phyloP scores from a whole-genome alignment of 1,140 invertebrate genomes.

The Nixonia krombeini region DNA sequence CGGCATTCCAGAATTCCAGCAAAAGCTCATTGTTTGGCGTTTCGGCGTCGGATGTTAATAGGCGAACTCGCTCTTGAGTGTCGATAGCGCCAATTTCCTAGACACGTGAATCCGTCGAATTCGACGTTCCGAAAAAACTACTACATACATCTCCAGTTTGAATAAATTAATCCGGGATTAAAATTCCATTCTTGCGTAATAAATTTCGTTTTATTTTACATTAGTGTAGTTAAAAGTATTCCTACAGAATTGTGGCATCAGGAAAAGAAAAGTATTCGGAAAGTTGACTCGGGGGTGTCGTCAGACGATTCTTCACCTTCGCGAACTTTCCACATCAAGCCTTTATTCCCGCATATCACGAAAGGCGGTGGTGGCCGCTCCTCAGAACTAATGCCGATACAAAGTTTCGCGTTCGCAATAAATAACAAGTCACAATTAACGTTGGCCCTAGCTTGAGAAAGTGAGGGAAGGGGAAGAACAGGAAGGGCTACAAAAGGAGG shows the following conservation, averaged over 20 bases:
- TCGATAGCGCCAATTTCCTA: slow-evolving; percentile 31
- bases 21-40: slow-evolving; percentile 44
- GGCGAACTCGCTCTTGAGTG: slow-evolving; percentile 37
- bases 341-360: slow-evolving; percentile 50
- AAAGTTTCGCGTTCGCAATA: slow-evolving; percentile 49
- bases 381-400: slow-evolving; percentile 46
- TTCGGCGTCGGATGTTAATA: slow-evolving; percentile 36
- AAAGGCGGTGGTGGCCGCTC: slow-evolving; percentile 33
- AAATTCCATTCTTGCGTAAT: too few species aligned
- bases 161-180: too few species aligned
- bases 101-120: slow-evolving; percentile 24
- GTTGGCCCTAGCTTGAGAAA: too few species aligned
- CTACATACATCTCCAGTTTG: too few species aligned
- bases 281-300: slow-evolving; percentile 39
- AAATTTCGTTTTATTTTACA: too few species aligned
- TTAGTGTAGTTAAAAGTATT: slow-evolving; percentile 14
- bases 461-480: too few species aligned
- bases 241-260: neutral
- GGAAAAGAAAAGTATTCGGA: slow-evolving; percentile 31
- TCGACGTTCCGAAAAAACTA: slow-evolving; percentile 35
- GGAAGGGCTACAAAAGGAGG: slow-evolving; percentile 9
- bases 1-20: slow-evolving; percentile 44
- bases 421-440: slow-evolving; percentile 55
- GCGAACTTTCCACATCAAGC: slow-evolving; percentile 40
- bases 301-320: slow-evolving; percentile 24